Evolutionary conservation across 2,888 invertebrate species (phyloP).

Genomic region (Drosophila mayaguana): DNA sequence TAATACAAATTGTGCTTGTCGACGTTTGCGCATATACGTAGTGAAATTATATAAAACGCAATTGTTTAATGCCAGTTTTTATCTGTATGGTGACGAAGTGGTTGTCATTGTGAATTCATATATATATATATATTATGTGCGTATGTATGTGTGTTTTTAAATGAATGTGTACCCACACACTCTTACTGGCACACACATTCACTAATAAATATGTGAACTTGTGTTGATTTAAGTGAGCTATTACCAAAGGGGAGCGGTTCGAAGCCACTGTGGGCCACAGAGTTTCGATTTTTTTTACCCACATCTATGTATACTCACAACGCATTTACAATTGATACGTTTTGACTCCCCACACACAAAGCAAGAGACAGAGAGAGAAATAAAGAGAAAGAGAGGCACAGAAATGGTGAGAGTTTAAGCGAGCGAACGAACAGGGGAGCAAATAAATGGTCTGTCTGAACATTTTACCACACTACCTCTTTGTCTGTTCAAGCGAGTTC

Average conservation of each 20-base stretch:
- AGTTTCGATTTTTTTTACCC: constrained; percentile 73
- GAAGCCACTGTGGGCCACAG: constrained; percentile 53
- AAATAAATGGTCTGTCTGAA: constrained; percentile 57
- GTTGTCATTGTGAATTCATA: constrained; percentile 74
- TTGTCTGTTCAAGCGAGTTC: constrained; percentile 70
- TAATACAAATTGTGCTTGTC: constrained; percentile 50
- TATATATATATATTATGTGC: constrained; percentile 25
- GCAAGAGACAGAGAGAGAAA: constrained; percentile 35
- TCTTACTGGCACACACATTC: constrained; percentile 11
- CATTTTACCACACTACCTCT: constrained; percentile 72
- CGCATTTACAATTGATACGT: constrained; percentile 62
- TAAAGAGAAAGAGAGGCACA: constrained; percentile 23
- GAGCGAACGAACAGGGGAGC: constrained; percentile 43
- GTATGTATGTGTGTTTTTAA: constrained; percentile 40
- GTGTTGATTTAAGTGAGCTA: constrained; percentile 65
- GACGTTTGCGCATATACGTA: constrained; percentile 42
- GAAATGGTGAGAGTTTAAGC: constrained; percentile 49
- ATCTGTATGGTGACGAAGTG: constrained; percentile 76
- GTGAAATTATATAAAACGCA: constrained; percentile 74
- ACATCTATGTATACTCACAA: constrained; percentile 73
- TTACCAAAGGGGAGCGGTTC: constrained; percentile 60
- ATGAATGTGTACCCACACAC: constrained; percentile 25
- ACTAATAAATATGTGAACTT: constrained; percentile 47
- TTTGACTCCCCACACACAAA: constrained; percentile 43
- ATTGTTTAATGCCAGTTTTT: constrained; percentile 69